phyloP scores from a whole-genome alignment of 2,797 vertebrate species.

The Avahi laniger region DNA sequence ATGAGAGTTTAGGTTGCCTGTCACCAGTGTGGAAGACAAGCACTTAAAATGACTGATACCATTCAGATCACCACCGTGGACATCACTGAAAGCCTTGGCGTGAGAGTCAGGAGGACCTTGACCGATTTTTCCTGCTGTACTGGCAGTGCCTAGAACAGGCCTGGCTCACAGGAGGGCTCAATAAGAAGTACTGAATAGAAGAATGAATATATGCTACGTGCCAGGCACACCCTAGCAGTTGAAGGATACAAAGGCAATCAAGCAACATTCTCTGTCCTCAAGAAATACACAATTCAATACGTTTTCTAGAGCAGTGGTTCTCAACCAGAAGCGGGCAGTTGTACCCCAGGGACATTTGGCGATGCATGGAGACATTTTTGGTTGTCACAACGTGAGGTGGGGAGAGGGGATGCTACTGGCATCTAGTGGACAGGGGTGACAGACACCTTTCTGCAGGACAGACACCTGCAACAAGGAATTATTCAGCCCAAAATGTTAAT shows the following conservation, averaged over 20 bases:
- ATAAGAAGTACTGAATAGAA: neutral
- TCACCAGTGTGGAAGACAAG: neutral
- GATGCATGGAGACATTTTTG: neutral
- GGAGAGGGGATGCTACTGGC: neutral
- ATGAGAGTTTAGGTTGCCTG: neutral
- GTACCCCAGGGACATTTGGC: neutral
- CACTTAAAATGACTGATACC: neutral
- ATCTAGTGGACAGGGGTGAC: neutral
- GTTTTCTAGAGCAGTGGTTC: neutral
- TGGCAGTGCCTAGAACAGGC: neutral
- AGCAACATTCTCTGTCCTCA: neutral
- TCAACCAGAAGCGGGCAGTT: neutral
- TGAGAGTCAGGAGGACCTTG: neutral
- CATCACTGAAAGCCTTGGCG: fast-evolving
- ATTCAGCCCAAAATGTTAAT: neutral
- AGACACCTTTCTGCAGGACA: neutral
- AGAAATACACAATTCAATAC: neutral
- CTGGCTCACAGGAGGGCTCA: neutral
- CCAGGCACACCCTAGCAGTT: neutral
- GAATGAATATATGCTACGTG: neutral
- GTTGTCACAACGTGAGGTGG: neutral
- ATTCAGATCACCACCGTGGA: neutral
- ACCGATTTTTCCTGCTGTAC: neutral
- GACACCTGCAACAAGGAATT: neutral
- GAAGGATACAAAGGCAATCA: neutral